A percentile compares a stretch with the other conserved stretches of the same genome.
Conservation (phyloP, 2,113 vertebrate species). For the Scatophagus argus region DNA sequence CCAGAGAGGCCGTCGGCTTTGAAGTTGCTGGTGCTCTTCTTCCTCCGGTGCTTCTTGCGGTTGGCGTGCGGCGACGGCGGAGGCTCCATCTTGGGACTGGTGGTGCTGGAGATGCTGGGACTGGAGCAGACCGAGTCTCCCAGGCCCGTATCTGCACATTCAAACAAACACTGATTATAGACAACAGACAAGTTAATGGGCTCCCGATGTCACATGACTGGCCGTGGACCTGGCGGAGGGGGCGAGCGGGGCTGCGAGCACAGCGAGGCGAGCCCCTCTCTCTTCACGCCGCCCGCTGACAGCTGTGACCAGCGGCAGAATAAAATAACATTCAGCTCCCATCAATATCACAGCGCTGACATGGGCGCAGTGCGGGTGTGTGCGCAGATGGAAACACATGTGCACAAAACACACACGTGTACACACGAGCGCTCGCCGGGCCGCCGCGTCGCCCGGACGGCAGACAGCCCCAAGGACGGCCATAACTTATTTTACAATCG, state of each 20-base stretch:
- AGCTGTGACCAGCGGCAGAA: conserved; percentile 96
- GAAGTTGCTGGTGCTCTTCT: conserved; percentile 99
- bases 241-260: conserved; percentile 19
- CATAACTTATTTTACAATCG: conserved; percentile 99
- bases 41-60: conserved; percentile 97
- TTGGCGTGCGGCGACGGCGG: conserved; percentile 98
- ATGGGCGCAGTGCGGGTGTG: conserved; percentile 45
- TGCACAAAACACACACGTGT: conserved; percentile 30
- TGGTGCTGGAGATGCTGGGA: conserved; percentile 94
- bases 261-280: conserved; percentile 33
- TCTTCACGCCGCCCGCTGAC: conserved; percentile 83
- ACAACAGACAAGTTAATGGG: too few relatives aligned
- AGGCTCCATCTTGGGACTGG: conserved; percentile 96
- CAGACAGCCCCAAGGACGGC: conserved; percentile 98
- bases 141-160: conserved; percentile 89
- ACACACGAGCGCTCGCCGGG: conserved; percentile 52
- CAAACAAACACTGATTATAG: too few relatives aligned
- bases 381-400: conserved; percentile 9
- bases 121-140: conserved; percentile 96
- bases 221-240: not conserved
- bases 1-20: conserved; percentile 93
- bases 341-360: conserved; percentile 95
- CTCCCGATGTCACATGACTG: not conserved
- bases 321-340: conserved; percentile 97
- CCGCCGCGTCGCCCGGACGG: conserved; percentile 77